These are phyloP conservation scores for Malurus elegans DNA, from an alignment of 2,113 vertebrate species.

Conservation along the genomic window DNA sequence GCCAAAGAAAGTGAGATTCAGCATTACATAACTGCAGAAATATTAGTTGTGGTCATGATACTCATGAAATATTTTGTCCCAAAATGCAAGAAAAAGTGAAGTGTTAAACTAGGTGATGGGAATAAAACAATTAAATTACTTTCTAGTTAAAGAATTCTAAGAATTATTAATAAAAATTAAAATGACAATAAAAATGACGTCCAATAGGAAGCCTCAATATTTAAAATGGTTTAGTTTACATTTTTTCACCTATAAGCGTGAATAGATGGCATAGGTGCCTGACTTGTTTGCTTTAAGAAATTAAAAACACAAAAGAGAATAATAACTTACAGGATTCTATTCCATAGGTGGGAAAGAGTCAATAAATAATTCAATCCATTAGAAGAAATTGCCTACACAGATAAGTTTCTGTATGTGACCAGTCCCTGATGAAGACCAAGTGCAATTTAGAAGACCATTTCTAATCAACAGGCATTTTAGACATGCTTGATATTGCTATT, in stretches of 20 bases:
- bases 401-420: neutral
- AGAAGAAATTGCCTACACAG: neutral
- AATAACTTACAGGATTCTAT: neutral
- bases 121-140: neutral
- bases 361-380: neutral
- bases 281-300: neutral
- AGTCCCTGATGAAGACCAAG: neutral
- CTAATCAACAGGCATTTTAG: neutral
- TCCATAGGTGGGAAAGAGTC: neutral
- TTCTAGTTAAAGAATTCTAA: neutral
- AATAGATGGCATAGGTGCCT: neutral
- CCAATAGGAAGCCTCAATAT: neutral
- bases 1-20: neutral
- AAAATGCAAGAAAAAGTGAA: neutral
- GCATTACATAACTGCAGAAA: neutral
- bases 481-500: neutral
- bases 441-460: neutral
- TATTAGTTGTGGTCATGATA: neutral
- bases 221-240: neutral
- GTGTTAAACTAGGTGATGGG: neutral
- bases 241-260: neutral
- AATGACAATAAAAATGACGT: fast-evolving
- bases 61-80: neutral
- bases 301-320: neutral
- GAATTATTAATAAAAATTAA: neutral